Base-by-base conservation (phyloP, 1,140 invertebrate genomes). In the Adelges cooleyi region DNA sequence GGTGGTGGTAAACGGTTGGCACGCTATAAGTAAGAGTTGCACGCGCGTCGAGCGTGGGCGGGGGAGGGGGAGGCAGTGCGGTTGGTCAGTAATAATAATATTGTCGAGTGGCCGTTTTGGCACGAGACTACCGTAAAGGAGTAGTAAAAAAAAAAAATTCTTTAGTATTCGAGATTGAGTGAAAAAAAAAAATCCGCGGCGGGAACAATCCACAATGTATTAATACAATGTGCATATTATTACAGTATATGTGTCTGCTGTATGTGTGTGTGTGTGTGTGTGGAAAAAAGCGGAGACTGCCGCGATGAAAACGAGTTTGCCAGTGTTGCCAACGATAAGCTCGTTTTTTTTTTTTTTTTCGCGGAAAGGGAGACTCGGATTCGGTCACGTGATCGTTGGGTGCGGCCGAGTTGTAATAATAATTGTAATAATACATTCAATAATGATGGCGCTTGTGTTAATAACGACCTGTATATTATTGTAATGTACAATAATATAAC, bases 81-180 rank as follows among this genome's bases (percentile, higher is more conserved):
- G 56, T 48, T 62, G 56, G 56, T 62, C 56, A 62, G 56, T 62
- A 62, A 62, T 62, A 48, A 25, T 17, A n/a, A n/a, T n/a, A n/a
- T n/a, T n/a, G n/a, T n/a, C n/a, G n/a, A n/a, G n/a, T n/a, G n/a
- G n/a, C n/a, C 17, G 56, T 62, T 62, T 62, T 48, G 42, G 56
- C 56, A 17, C 42, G 46, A 62, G 29, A 11, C 29, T 5, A 33
- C 5, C 11, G 29, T 33, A 11, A 5, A 33, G 29, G 5, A 6
- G 29, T 33, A 33, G 29, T 33, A n/a, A n/a, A n/a, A n/a, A n/a
- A n/a, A n/a, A n/a, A n/a, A n/a, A n/a, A n/a, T n/a, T n/a, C n/a
- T n/a, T n/a, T n/a, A n/a, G n/a, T n/a, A n/a, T n/a, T n/a, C n/a
- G n/a, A n/a, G n/a, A n/a, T n/a, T n/a, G n/a, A n/a, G n/a, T n/a